Evolutionary conservation across 2,113 vertebrate species (phyloP).

Genomic region (Neolamprologus variostigma): DNA sequence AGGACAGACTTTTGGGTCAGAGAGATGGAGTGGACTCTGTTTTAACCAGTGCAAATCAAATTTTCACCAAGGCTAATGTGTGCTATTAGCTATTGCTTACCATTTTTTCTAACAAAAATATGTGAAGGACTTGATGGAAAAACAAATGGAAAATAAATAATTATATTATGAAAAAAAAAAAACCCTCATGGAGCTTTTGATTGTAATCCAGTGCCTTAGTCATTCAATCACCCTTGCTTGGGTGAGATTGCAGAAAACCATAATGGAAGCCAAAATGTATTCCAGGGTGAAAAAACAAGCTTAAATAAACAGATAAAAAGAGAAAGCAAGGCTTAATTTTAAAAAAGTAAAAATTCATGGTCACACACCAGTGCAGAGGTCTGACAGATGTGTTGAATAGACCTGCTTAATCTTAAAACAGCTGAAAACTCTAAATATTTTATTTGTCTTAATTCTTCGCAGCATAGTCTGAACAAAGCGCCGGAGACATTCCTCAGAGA

Average conservation of each 20-base stretch:
- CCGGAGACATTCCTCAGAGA: neutral
- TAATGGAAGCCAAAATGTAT: neutral
- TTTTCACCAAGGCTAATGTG: neutral
- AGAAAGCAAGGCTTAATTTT: neutral
- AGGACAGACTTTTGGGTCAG: neutral
- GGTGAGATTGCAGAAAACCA: neutral
- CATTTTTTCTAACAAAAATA: neutral
- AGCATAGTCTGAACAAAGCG: neutral
- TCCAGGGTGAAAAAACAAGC: neutral
- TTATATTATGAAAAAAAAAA: neutral
- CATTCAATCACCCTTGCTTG: neutral
- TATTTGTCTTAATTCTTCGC: neutral
- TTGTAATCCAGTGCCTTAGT: neutral
- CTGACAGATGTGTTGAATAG: neutral
- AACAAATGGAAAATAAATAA: neutral
- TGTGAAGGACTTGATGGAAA: neutral
- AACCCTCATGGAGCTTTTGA: neutral
- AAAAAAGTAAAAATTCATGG: neutral
- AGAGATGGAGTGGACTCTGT: neutral
- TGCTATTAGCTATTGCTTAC: neutral
- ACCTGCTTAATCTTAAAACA: neutral
- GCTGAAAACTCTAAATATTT: neutral
- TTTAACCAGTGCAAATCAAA: neutral
- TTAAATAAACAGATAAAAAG: neutral
- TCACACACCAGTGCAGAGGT: neutral